Conservation (phyloP, 1,140 invertebrate genomes). For the Drosophila bipectinata region DNA sequence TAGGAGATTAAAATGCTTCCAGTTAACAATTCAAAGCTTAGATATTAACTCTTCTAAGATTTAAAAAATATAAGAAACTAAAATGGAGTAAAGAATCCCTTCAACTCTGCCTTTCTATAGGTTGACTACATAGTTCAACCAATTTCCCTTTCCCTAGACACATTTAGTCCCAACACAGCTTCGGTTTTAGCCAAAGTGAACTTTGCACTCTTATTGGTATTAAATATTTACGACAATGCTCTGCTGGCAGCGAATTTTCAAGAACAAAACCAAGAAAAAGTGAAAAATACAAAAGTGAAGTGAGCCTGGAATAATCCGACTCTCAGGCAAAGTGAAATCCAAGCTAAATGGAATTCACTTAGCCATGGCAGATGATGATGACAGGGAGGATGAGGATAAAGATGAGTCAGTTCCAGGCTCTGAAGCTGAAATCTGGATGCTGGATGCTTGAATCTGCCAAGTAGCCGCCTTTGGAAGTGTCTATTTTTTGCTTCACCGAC, state of each 20-base stretch:
- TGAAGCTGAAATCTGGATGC: neutral
- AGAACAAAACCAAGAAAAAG: conserved; percentile 24
- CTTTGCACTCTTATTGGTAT: conserved; percentile 73
- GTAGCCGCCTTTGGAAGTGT: conserved; percentile 5
- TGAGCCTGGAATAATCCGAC: conserved; percentile 35
- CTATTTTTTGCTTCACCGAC: conserved; percentile 36
- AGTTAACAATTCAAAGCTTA: no score
- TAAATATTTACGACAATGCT: conserved; percentile 68
- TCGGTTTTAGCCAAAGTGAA: conserved; percentile 68
- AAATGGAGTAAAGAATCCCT: neutral
- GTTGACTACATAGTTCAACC: neutral
- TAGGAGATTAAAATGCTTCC: neutral
- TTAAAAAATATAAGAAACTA: neutral
- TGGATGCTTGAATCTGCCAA: neutral
- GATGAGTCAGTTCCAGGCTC: conserved; percentile 15
- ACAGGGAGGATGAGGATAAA: conserved; percentile 8
- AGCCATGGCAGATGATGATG: conserved; percentile 46
- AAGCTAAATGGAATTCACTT: conserved; percentile 60
- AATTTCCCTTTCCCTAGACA: conserved; percentile 1
- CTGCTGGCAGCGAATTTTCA: conserved; percentile 38
- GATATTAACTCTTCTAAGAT: neutral
- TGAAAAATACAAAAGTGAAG: conserved; percentile 36
- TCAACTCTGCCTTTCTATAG: no score
- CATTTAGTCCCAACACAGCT: conserved; percentile 44
- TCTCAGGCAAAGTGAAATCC: conserved; percentile 59